Base-by-base conservation (phyloP, 2,888 invertebrate species). In the Neoaliturus tenellus region DNA sequence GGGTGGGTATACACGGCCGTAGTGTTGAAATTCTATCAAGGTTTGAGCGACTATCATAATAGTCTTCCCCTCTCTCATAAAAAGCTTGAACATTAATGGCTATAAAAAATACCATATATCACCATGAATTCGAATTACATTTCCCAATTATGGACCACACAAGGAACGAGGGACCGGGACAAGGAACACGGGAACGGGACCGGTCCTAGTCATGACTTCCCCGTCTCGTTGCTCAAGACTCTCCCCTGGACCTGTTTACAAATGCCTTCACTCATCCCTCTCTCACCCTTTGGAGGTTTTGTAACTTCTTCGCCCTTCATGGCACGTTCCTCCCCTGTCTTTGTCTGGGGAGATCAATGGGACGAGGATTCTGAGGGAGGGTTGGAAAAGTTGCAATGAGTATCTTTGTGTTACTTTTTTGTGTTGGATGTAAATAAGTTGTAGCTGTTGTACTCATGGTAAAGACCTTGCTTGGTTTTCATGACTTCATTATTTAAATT, bases 161-260 rank as follows among this genome's bases (percentile, higher is more conserved):
- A 10, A 44, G 75, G 44, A 12, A 44, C 75, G 25, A 75, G n/a
- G 75, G 44, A 44, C 75, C 31, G 28, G n/a, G 69, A 71, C 41
- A 39, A 44, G 75, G 44, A 23, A 44, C 75, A 41, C 25, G 1
- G 69, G 35, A 20, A 20, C 41, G 3, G 28, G 23, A 75, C 75
- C 75, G 44, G 75, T 75, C 75, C 28, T 28, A 69, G 5, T 23
- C 41, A 8, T 71, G 75, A 75, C 75, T 75, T 44, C 39, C 75
- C 41, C 28, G 39, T 41, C 75, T 44, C 25, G 73, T 73, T 75
- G 44, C 75, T n/a, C 75, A 75, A 75, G 75, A 75, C 75, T 44
- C 20, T 8, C 71, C 71, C 71, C 39, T 44, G 1, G 75, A 28
- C 75, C 44, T 44, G 28, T 41, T 28, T 48, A 23, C 71, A 33